Evolutionary conservation across 2,797 vertebrate genomes (phyloP), one percentile per base, ranked within the genome.

Genomic region (Scomberomorus guttatus): DNA sequence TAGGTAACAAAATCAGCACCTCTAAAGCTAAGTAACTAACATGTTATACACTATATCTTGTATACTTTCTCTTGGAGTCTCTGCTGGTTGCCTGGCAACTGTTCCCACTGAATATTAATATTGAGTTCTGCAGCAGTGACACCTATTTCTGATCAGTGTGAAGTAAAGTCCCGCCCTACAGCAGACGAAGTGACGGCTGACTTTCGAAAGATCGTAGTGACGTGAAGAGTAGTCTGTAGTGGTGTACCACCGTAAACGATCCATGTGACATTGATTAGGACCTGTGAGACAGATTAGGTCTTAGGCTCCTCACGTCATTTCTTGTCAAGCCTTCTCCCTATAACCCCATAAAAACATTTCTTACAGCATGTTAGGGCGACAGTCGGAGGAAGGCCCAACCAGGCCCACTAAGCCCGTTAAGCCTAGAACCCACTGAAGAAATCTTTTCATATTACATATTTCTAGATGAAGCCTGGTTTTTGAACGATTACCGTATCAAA

Each of bases 181-280:
- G 14, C 15, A 29, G 14, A 29, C 10, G 42, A 59, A 22, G 17
- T 20, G 6, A 27, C 17, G 14, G 34, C 4, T 32, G 56, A 37
- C 44, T n/a, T 22, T 46, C 15, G 5, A 13, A 46, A n/a, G 27
- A 32, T 39, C 1, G 5, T 3, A 18, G 29, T 32, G 29, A 1
- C 29, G 6, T 32, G 29, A 32, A 32, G 32, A 48, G 18, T 18
- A 46, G 25, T 54, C 12, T 68, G 52, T 20, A 29, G 15, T 25
- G 10, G 15, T 50, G 18, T 42, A n/a, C 37, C n/a, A 18, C 44
- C 46, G 55, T 55, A 57, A 79, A 67, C 54, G 56, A 50, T 54
- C 87, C 90, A 91, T 89, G 91, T 93, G 92, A 95, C 87, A 90
- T 93, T 90, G 90, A 94, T 94, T 94, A 93, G 78, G 83, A 75